Conservation (phyloP, 2,888 invertebrate genomes). For the Lochmaea capreae region DNA sequence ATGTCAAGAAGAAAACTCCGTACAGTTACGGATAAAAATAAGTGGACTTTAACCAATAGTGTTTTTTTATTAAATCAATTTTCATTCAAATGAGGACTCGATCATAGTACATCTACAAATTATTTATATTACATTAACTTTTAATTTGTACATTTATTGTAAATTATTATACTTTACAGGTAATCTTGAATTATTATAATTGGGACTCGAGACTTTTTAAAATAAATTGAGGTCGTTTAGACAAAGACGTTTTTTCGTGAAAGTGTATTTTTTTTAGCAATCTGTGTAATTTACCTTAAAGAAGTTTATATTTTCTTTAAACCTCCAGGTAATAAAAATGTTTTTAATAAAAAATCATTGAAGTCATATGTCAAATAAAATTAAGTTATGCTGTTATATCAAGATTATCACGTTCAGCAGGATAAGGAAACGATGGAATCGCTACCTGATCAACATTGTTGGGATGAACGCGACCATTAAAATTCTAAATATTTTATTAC, state of each 20-base stretch:
- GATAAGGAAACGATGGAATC: too few relatives aligned
- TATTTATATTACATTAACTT: conserved; percentile 48
- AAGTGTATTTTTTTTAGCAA: not conserved
- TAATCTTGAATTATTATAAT: conserved; percentile 30
- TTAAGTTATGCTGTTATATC: too few relatives aligned
- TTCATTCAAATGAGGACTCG: conserved; percentile 45
- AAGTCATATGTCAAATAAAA: too few relatives aligned
- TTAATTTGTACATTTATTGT: conserved; percentile 48
- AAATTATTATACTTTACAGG: conserved; percentile 42
- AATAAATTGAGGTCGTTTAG: conserved; percentile 17
- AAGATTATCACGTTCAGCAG: too few relatives aligned
- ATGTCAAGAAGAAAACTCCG: conserved; percentile 42
- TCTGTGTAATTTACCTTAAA: conserved; percentile 1
- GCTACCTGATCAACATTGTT: too few relatives aligned
- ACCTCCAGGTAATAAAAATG: not conserved
- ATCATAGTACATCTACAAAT: conserved; percentile 47
- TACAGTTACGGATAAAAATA: conserved; percentile 17
- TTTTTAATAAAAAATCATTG: too few relatives aligned
- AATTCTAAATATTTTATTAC: too few relatives aligned
- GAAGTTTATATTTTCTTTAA: not conserved
- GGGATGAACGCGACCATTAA: too few relatives aligned
- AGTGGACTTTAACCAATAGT: conserved; percentile 46
- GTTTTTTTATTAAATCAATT: conserved; percentile 44
- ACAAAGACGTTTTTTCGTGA: not conserved
- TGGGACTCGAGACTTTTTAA: conserved; percentile 24